Evolutionary conservation across 2,113 vertebrate genomes (phyloP).

Genomic region (Archilochus colubris): DNA sequence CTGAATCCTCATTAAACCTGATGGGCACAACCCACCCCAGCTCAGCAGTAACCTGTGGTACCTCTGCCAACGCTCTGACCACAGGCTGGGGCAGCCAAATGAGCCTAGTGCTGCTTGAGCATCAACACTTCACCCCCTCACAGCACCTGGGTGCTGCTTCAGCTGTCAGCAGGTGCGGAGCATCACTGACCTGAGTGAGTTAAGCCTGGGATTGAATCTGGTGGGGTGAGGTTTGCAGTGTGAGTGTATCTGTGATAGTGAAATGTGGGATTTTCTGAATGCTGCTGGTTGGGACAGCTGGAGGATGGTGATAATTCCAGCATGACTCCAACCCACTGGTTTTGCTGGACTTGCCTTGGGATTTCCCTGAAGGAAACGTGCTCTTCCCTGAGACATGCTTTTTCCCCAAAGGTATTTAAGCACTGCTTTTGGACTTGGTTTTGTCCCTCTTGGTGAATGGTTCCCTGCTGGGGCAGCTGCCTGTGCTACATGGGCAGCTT

Average conservation of each 20-base stretch:
- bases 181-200: not conserved
- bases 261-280: not conserved
- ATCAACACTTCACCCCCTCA: not conserved
- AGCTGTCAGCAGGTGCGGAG: not conserved
- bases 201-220: not conserved
- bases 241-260: fast-evolving
- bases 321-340: fast-evolving
- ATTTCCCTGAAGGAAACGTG: not conserved
- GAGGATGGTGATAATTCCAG: not conserved
- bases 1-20: not conserved
- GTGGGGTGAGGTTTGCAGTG: fast-evolving
- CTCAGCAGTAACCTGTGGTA: fast-evolving
- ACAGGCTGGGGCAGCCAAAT: fast-evolving
- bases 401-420: not conserved
- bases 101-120: fast-evolving
- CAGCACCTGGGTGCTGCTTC: fast-evolving
- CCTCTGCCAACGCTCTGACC: not conserved
- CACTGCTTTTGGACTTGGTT: not conserved
- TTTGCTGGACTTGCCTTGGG: not conserved
- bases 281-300: not conserved
- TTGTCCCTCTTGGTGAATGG: not conserved
- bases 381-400: not conserved
- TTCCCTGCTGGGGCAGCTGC: not conserved
- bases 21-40: fast-evolving
- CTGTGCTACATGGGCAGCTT: not conserved